Conservation (phyloP, 2,113 vertebrate genomes). For the Amblyornis subalaris region DNA sequence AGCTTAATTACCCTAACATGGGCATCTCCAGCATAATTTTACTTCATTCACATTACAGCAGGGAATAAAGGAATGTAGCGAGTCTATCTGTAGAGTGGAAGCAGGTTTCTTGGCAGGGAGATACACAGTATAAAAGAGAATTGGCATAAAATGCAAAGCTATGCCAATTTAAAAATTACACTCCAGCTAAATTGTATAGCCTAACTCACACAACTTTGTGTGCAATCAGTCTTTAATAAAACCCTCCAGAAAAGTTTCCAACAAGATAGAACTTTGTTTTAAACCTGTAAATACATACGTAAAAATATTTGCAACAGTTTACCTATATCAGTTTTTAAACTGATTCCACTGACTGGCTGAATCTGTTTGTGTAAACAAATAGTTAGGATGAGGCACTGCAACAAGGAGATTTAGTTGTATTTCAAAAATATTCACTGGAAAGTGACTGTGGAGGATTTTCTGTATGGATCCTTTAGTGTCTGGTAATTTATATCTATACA, state of each 20-base stretch:
- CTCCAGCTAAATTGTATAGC: background rate
- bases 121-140: background rate
- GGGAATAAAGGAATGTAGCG: slow-evolving; percentile 35
- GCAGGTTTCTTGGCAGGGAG: slow-evolving; percentile 23
- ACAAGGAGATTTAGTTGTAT: background rate
- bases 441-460: background rate
- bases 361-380: background rate
- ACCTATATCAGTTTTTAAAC: background rate
- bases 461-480: background rate
- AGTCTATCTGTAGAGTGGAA: background rate
- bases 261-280: background rate
- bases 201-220: background rate
- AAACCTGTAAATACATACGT: background rate
- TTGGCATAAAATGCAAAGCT: background rate
- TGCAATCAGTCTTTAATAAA: background rate
- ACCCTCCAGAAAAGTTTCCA: background rate
- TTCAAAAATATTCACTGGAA: background rate
- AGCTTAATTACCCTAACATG: background rate
- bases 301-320: background rate
- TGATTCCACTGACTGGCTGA: background rate
- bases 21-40: slow-evolving; percentile 3
- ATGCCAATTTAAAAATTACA: slow-evolving; percentile 3
- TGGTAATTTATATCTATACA: background rate
- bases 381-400: background rate
- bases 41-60: background rate